Base-by-base conservation (phyloP, 2,888 invertebrate genomes). In the Epirrhoe alternata region DNA sequence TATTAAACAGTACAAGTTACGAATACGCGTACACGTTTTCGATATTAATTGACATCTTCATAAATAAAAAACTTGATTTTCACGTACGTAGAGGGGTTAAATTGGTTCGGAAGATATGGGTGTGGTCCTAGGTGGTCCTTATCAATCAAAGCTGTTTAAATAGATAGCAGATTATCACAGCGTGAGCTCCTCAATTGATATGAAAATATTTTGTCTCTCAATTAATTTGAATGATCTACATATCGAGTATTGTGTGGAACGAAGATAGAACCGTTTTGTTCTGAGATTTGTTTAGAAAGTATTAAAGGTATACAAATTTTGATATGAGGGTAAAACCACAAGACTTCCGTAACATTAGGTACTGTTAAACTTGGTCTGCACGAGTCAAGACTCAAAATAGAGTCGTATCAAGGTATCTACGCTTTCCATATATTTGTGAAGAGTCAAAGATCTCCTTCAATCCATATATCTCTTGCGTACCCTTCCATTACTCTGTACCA, bases 401-500 rank as follows among this genome's bases (percentile, higher is more conserved):
- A 12, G 38, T 42, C 1, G 3, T 42, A 4, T 5, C 38, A 12
- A 42, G 12, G 12, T 42, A 4, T 5, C 38, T 42, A 42, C 12
- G 8, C 12, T 12, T 12, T 42, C 7, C 35, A 47, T 57, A 10
- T 38, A 49, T 57, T 57, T 53, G 31, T 66, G 49, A 24, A 42
- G 31, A 66, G 61, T 66, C 66, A 61, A 66, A 66, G 66, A 31
- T 61, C 61, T 66, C 51, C 51, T 47, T 54, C 45, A 10, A 24
- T 59, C 62, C 50, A 54, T 62, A 59, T 61, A 61, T 62, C 57
- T 66, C 42, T 57, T 52, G 72, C 70, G 66, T 70, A 77, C 70
- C 73, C 74, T 72, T 71, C 68, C 68, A 82, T 83, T 80, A 81
- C 77, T 79, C 77, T 74, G 79, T 84, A 84, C 82, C 83, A 89